phyloP scores from a whole-genome alignment of 2,797 vertebrate species.

The Champsocephalus gunnari region DNA sequence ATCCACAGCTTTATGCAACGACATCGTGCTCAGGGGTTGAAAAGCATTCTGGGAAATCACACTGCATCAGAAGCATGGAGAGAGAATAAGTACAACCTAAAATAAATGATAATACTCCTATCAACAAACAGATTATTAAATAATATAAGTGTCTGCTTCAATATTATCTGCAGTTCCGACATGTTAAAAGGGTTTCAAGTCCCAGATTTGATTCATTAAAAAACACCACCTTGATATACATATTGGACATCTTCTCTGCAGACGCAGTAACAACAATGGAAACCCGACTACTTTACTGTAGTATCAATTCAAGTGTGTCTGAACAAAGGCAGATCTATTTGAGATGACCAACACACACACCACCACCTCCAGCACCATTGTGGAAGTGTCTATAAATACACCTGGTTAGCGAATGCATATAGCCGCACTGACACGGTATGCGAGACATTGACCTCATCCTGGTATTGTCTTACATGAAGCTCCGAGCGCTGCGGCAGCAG shows the following conservation, averaged over 20 bases:
- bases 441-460: conserved; percentile 59
- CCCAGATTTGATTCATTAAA: neutral
- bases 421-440: conserved; percentile 47
- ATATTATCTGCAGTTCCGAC: neutral
- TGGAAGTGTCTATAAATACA: conserved; percentile 71
- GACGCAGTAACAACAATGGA: conserved; percentile 36
- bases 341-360: conserved; percentile 29
- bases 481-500: conserved; percentile 43
- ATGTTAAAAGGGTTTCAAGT: neutral
- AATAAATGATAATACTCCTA: neutral
- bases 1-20: conserved; percentile 4
- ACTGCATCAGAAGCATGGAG: neutral
- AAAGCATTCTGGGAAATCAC: conserved; percentile 27
- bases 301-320: conserved; percentile 16
- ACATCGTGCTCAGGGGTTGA: neutral
- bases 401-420: conserved; percentile 57
- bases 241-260: neutral
- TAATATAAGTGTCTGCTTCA: neutral
- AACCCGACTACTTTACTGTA: conserved; percentile 34
- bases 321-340: conserved; percentile 57
- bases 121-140: too few species aligned
- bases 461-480: conserved; percentile 66
- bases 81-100: neutral
- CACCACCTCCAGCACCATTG: conserved; percentile 30
- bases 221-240: neutral